Conservation (phyloP, 2,797 vertebrate genomes). For the Sebastes oblongus region DNA sequence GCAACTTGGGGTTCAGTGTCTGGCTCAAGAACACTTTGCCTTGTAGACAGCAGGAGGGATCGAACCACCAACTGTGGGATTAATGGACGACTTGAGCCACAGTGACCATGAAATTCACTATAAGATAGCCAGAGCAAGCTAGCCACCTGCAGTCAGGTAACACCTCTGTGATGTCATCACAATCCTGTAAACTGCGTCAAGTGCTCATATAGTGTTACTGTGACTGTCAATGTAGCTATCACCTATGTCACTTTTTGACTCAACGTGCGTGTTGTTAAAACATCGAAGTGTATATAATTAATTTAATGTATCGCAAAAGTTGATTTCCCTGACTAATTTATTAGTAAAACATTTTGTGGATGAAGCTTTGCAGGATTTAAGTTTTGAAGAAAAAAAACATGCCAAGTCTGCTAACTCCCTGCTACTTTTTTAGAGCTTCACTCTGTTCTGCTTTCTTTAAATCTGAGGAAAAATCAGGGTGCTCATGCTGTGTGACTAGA, state of each 20-base stretch:
- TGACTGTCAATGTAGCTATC: not conserved
- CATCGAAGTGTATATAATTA: not conserved
- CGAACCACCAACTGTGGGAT: not conserved
- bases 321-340: not conserved
- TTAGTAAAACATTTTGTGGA: not conserved
- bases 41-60: not conserved
- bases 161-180: not conserved
- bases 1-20: not conserved
- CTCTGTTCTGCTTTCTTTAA: not conserved
- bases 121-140: too few species aligned
- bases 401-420: not conserved
- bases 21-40: not conserved
- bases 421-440: not conserved
- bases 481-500: constrained; percentile 12
- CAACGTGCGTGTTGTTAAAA: not conserved
- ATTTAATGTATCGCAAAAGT: not conserved
- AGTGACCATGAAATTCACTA: not conserved
- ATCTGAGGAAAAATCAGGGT: constrained; percentile 7
- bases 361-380: not conserved
- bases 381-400: constrained; percentile 10
- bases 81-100: not conserved
- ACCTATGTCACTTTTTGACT: not conserved
- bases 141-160: not conserved
- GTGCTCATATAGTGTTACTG: not conserved
- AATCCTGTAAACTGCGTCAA: not conserved